phyloP scores from a whole-genome alignment of 2,888 invertebrate species.

The Metalampra italica region DNA sequence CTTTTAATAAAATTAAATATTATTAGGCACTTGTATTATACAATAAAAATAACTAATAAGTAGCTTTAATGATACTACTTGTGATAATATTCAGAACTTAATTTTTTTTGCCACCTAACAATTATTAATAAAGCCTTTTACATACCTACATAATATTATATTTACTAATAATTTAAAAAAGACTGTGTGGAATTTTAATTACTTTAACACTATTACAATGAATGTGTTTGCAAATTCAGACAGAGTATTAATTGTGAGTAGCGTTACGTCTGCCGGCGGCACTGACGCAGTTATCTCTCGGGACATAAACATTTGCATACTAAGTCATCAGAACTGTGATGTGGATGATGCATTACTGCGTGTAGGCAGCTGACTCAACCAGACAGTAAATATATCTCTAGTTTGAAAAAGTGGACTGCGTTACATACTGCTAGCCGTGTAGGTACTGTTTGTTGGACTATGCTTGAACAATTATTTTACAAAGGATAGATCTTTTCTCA shows the following conservation, averaged over 20 bases:
- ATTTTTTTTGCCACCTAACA: slow-evolving; percentile 17
- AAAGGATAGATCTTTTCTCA: too few relatives aligned
- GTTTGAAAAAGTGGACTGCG: too few relatives aligned
- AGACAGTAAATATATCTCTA: not conserved
- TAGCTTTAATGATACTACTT: not conserved
- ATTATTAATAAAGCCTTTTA: slow-evolving; percentile 23
- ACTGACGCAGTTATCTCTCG: not conserved
- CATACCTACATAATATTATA: too few relatives aligned
- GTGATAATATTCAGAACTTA: slow-evolving; percentile 50
- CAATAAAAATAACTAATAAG: not conserved
- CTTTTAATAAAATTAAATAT: too few relatives aligned
- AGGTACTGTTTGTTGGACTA: too few relatives aligned
- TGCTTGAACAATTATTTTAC: too few relatives aligned
- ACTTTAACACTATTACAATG: not conserved
- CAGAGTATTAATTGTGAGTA: slow-evolving; percentile 1
- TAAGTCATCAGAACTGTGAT: not conserved
- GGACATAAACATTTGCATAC: not conserved
- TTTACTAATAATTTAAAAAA: slow-evolving; percentile 39
- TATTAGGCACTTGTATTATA: too few relatives aligned
- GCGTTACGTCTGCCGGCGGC: not conserved
- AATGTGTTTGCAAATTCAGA: not conserved
- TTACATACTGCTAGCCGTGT: too few relatives aligned
- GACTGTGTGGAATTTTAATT: slow-evolving; percentile 25
- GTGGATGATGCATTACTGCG: slow-evolving; percentile 1
- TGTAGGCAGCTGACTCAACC: not conserved